A percentile compares a stretch with the other conserved stretches of the same genome.
These are phyloP conservation scores for Ciconia stormi DNA, from an alignment of 2,113 vertebrate genomes.

Conservation along the genomic window DNA sequence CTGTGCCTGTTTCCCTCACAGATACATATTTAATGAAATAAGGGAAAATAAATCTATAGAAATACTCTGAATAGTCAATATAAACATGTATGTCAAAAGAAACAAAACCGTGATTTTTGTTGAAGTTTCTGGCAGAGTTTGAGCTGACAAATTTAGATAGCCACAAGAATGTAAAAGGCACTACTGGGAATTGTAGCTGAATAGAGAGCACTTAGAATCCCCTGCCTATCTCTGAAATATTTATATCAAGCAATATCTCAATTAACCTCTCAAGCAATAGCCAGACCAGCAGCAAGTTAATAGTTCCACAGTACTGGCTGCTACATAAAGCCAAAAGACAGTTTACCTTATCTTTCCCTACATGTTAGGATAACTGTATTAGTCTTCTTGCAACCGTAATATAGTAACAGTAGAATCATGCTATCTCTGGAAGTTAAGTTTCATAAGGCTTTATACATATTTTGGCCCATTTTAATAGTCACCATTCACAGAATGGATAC, in stretches of 20 bases:
- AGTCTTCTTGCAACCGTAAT: background rate
- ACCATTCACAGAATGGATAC: background rate
- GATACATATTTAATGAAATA: background rate
- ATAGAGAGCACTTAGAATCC: background rate
- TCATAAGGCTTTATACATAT: background rate
- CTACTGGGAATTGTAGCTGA: constrained; percentile 18
- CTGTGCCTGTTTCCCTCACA: background rate
- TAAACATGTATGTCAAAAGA: background rate
- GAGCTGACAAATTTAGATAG: constrained; percentile 16
- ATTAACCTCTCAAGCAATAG: background rate
- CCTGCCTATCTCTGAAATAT: background rate
- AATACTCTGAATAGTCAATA: background rate
- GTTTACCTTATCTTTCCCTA: background rate
- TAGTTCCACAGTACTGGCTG: background rate
- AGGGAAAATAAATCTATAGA: background rate
- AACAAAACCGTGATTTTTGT: background rate
- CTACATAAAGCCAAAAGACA: background rate
- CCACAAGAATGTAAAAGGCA: background rate
- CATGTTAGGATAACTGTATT: background rate
- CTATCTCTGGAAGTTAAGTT: background rate
- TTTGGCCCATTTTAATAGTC: background rate
- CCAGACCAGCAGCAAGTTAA: background rate
- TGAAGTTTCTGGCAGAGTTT: background rate
- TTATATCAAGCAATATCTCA: background rate
- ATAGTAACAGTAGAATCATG: background rate